Base-by-base conservation (phyloP, 2,113 vertebrate genomes). In the Burhinus bistriatus region DNA sequence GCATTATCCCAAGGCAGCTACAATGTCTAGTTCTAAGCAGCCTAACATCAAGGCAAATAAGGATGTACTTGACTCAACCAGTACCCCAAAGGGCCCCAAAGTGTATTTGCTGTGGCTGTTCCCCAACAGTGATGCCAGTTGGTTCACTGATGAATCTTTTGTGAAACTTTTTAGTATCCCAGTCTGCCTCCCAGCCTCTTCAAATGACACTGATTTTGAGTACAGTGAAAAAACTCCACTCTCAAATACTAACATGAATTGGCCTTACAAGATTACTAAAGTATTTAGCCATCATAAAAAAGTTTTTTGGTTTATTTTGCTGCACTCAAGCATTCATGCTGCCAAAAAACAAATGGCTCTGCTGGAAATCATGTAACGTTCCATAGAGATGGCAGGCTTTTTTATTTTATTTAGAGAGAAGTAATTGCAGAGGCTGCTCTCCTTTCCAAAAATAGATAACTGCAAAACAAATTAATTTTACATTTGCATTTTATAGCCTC, bases 391-490 rank as follows among this genome's bases (percentile, higher is more conserved):
- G 34, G 12, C 7, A 90, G 23, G 49, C 1, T 23, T 82, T 52
- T 75, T 61, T 9, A 5, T 78, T 92, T 85, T 83, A 84, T 84
- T 85, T 95, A n/a, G 65, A 81, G 47, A 78, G 16, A 87, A 87
- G 14, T 34, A 88, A 81, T 69, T 85, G 72, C 57, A 83, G 23
- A 87, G 51, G 58, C 15, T 91, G 59, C 34, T 87, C 25, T 87
- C 65, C 29, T 88, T 94, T 95, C 71, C 32, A 79, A 91, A 97
- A 95, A 91, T 65, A 96, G 73, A 26, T 58, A 83, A 27, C 25
- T 76, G 64, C 15, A 78, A 94, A 93, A 86, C 78, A 88, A 95
- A 89, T 87, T 81, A 83, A 89, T 86, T 94, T 81, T 58, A 45
- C 45, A 86, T 88, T 95, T 96, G 61, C 42, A 90, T 85, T 78